Conservation (phyloP, 1,140 invertebrate genomes). For the Chrysomallon squamiferum region DNA sequence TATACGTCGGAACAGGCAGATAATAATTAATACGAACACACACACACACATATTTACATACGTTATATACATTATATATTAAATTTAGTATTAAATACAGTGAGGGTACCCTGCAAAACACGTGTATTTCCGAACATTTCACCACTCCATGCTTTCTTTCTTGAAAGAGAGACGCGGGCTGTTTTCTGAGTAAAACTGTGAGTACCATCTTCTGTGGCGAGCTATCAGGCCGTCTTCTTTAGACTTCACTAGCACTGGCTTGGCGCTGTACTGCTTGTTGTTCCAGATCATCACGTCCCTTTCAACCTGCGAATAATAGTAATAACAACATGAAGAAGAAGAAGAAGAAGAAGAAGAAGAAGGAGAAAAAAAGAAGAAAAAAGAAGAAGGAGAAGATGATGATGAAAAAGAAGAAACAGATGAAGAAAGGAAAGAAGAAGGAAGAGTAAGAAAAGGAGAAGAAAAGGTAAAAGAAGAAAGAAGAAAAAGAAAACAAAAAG, state of each 20-base stretch:
- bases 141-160: conserved; percentile 62
- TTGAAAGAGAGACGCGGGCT: conserved; percentile 68
- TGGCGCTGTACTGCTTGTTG: conserved; percentile 77
- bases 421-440: no score
- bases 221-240: conserved; percentile 76
- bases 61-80: no score
- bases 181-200: conserved; percentile 84
- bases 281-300: conserved; percentile 90
- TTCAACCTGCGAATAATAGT: conserved; percentile 71
- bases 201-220: conserved; percentile 81
- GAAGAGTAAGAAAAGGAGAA: no score
- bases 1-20: no score
- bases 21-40: no score
- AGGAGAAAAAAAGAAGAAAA: not conserved
- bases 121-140: not conserved
- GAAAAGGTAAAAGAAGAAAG: no score
- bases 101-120: no score
- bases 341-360: not conserved
- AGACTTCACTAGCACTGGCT: conserved; percentile 74
- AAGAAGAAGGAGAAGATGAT: not conserved
- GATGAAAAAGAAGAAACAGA: no score
- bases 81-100: no score
- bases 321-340: not conserved
- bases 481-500: not conserved
- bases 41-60: no score